Evolutionary conservation across 2,888 invertebrate species (phyloP).

Genomic region (Oxytorus armatus): DNA sequence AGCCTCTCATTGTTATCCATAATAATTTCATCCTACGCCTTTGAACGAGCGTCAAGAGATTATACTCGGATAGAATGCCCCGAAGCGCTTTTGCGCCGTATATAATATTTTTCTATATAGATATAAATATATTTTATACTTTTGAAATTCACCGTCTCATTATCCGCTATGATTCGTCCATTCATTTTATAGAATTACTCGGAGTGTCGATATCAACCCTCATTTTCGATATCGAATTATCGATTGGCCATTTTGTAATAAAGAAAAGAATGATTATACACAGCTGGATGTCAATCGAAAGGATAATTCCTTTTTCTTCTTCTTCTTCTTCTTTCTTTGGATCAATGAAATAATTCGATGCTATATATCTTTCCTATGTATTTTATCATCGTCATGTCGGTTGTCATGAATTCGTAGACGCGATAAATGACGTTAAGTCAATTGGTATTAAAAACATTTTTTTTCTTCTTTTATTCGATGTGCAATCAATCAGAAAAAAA

Average conservation of each 20-base stretch:
- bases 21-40: slow-evolving; percentile 63
- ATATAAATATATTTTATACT: slow-evolving; percentile 8
- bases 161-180: slow-evolving; percentile 28
- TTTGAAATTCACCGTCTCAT: slow-evolving; percentile 38
- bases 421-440: too few relatives aligned
- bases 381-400: too few relatives aligned
- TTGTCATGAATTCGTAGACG: too few relatives aligned
- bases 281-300: background rate
- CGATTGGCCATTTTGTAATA: background rate
- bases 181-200: slow-evolving; percentile 30
- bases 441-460: too few relatives aligned
- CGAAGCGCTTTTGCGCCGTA: slow-evolving; percentile 14
- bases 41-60: background rate
- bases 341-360: background rate
- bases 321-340: background rate
- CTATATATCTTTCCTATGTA: too few relatives aligned
- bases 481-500: too few relatives aligned
- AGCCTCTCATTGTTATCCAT: slow-evolving; percentile 63
- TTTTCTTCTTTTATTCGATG: too few relatives aligned
- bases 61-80: slow-evolving; percentile 33
- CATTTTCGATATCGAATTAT: slow-evolving; percentile 10
- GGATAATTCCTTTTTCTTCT: too few relatives aligned
- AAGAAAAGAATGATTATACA: slow-evolving; percentile 1
- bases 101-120: too few relatives aligned
- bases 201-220: slow-evolving; percentile 2